A percentile compares a stretch with the other conserved stretches of the same genome.
phyloP scores from a whole-genome alignment of 2,797 vertebrate species.

The Cottoperca gobio region DNA sequence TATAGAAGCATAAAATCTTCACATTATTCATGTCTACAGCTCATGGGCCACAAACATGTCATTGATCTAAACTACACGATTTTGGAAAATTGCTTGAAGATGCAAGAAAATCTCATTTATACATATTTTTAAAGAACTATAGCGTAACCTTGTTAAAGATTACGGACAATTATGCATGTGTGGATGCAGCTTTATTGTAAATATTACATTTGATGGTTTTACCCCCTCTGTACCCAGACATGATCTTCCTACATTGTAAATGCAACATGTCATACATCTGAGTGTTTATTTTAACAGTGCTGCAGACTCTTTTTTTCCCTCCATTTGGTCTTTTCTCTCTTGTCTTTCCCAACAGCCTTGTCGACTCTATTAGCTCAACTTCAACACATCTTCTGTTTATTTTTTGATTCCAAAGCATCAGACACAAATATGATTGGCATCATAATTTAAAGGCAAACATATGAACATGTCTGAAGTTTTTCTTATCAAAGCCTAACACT shows the following conservation, averaged over 20 bases:
- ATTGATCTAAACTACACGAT: background rate
- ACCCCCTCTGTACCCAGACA: background rate
- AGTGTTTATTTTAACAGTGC: background rate
- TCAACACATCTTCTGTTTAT: conserved; percentile 41
- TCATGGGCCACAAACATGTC: background rate
- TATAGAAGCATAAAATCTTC: background rate
- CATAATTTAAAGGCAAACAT: conserved; percentile 30
- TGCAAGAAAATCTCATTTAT: background rate
- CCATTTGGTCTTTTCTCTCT: conserved; percentile 14
- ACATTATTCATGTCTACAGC: background rate
- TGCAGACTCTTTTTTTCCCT: conserved; percentile 8
- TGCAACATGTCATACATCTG: background rate
- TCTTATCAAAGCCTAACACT: conserved; percentile 5
- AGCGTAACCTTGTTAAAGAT: background rate
- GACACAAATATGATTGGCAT: conserved; percentile 18
- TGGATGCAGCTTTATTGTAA: background rate
- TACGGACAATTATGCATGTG: background rate
- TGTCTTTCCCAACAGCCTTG: background rate
- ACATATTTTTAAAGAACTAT: background rate
- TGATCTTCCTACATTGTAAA: background rate
- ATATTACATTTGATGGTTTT: background rate
- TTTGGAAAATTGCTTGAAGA: background rate
- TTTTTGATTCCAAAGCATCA: conserved; percentile 25
- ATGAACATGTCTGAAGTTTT: conserved; percentile 19
- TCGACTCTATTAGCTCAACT: conserved; percentile 17